A percentile compares a stretch with the other conserved stretches of the same genome.
These are phyloP conservation scores for Anguilla rostrata DNA, from an alignment of 2,113 vertebrate species.

Conservation along the genomic window DNA sequence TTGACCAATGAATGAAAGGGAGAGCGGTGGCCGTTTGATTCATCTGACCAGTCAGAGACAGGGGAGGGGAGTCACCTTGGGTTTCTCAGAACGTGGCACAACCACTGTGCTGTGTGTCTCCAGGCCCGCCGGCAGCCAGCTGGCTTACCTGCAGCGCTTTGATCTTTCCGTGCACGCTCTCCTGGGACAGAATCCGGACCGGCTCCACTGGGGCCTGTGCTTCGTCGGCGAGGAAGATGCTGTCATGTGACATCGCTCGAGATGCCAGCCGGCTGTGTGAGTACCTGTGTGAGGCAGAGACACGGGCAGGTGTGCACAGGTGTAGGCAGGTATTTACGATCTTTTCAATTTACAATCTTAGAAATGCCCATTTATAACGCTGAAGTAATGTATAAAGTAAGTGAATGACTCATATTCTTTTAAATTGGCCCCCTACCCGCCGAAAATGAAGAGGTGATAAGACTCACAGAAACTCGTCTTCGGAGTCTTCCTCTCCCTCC, in stretches of 20 bases:
- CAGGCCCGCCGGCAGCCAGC: neutral
- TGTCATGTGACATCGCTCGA: conserved; percentile 85
- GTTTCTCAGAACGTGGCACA: no score
- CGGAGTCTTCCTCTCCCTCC: conserved; percentile 65
- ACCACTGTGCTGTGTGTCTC: no score
- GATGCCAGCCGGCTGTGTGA: conserved; percentile 67
- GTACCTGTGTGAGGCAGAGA: conserved; percentile 63
- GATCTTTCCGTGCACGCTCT: conserved; percentile 80
- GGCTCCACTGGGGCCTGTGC: conserved; percentile 68
- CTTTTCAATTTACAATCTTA: no score
- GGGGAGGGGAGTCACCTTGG: no score
- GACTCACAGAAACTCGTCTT: conserved; percentile 78
- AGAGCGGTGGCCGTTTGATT: no score
- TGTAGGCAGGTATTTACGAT: neutral
- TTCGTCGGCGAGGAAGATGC: conserved; percentile 82
- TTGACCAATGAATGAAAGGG: no score
- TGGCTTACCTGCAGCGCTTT: conserved; percentile 78
- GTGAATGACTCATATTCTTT: no score
- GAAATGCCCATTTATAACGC: neutral
- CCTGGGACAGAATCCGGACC: conserved; percentile 80
- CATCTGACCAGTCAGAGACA: no score
- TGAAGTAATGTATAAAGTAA: no score
- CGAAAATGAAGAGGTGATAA: neutral
- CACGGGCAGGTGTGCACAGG: neutral
- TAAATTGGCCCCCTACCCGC: no score